Conservation (phyloP, 2,888 invertebrate genomes). For the Aleiodes testaceus region DNA sequence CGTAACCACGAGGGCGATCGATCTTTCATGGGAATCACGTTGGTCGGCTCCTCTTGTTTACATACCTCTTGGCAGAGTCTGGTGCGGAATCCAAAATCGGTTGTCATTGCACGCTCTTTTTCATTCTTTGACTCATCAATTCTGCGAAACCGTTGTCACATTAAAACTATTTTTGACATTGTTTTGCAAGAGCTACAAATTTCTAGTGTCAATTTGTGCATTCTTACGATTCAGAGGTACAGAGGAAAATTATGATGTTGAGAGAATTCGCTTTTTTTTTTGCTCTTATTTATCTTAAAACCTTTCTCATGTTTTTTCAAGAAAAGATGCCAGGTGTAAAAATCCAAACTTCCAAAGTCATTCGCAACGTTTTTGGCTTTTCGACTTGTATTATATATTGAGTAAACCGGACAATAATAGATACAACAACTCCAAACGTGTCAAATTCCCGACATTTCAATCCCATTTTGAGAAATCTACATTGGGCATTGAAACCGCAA, state of each 20-base stretch:
- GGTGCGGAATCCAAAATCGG: slow-evolving; percentile 64
- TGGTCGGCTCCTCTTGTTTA: slow-evolving; percentile 65
- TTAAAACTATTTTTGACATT: slow-evolving; percentile 10
- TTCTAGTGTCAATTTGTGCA: slow-evolving; percentile 11
- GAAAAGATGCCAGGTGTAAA: slow-evolving; percentile 6
- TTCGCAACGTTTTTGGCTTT: neutral
- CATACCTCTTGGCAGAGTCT: slow-evolving; percentile 62
- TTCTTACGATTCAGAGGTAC: neutral
- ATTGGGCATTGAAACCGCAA: slow-evolving; percentile 34
- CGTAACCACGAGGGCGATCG: slow-evolving; percentile 47
- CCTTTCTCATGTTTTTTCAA: slow-evolving; percentile 13
- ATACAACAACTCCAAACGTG: neutral
- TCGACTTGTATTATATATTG: slow-evolving; percentile 17
- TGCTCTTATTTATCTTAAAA: slow-evolving; percentile 8
- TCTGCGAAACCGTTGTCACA: slow-evolving; percentile 54
- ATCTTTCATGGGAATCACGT: slow-evolving; percentile 67
- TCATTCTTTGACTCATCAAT: slow-evolving; percentile 41
- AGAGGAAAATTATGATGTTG: neutral
- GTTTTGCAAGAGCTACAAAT: neutral
- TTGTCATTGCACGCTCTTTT: slow-evolving; percentile 44
- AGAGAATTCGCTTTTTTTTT: neutral
- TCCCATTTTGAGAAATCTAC: slow-evolving; percentile 7
- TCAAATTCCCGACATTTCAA: slow-evolving; percentile 40
- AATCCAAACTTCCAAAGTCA: neutral
- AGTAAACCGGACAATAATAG: slow-evolving; percentile 13